Conservation (phyloP, 2,797 vertebrate genomes). For the Enteromius mattozi region DNA sequence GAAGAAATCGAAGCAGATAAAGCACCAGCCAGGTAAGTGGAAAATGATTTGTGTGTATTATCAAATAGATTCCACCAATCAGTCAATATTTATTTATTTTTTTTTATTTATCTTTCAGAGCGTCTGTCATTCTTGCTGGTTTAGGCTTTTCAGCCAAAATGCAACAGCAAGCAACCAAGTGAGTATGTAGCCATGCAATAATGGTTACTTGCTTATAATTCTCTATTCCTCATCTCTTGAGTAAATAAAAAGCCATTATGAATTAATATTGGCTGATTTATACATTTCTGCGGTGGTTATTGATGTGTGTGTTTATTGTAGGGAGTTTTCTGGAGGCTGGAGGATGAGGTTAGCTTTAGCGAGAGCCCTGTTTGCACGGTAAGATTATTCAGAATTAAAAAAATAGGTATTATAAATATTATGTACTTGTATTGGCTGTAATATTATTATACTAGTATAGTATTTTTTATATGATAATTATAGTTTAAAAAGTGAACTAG, state of each 20-base stretch:
- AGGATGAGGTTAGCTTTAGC: conserved; percentile 96
- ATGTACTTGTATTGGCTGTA: background rate
- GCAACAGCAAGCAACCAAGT: conserved; percentile 95
- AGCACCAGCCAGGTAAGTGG: conserved; percentile 90
- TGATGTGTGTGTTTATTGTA: conserved; percentile 63
- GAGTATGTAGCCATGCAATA: conserved; percentile 65
- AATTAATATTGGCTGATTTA: background rate
- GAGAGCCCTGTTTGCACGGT: conserved; percentile 94
- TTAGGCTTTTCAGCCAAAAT: conserved; percentile 92
- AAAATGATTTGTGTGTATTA: background rate
- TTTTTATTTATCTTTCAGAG: conserved; percentile 74
- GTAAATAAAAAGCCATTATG: background rate
- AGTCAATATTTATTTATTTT: background rate
- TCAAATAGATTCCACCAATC: background rate
- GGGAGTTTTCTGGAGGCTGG: conserved; percentile 98
- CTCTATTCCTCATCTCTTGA: background rate
- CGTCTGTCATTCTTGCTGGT: conserved; percentile 93
- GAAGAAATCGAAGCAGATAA: conserved; percentile 98
- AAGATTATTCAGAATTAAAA: conserved; percentile 57
- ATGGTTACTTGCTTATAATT: background rate
- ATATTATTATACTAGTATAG: background rate
- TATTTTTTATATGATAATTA: background rate
- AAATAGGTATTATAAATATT: background rate
- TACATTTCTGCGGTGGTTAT: background rate
- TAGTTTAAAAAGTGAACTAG: background rate